These are phyloP conservation scores for Indri indri DNA, from an alignment of 2,113 vertebrate species.

Conservation along the genomic window DNA sequence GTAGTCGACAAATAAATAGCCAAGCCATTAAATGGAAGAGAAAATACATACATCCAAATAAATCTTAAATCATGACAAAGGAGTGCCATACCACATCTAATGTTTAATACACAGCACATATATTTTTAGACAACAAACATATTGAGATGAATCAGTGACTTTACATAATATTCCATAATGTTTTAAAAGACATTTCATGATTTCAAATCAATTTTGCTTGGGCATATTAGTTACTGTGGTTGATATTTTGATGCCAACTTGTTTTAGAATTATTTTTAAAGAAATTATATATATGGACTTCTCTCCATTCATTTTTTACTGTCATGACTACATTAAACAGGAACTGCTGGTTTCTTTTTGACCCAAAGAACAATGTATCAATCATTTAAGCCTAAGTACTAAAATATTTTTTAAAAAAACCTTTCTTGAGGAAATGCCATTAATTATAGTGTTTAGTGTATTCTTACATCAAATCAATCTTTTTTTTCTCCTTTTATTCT, in stretches of 20 bases:
- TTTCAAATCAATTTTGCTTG: slow-evolving; percentile 34
- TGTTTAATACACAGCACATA: slow-evolving; percentile 21
- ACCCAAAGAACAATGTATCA: slow-evolving; percentile 62
- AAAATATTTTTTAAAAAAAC: slow-evolving; percentile 58
- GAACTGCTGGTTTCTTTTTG: slow-evolving; percentile 60
- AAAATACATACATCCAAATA: slow-evolving; percentile 25
- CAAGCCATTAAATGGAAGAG: slow-evolving; percentile 49
- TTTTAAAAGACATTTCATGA: slow-evolving; percentile 35
- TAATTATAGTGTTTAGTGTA: neutral
- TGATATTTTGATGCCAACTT: slow-evolving; percentile 55
- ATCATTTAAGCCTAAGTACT: slow-evolving; percentile 64
- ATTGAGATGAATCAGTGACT: slow-evolving; percentile 29
- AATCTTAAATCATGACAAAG: slow-evolving; percentile 59
- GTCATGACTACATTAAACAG: slow-evolving; percentile 70
- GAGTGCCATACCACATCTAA: slow-evolving; percentile 5
- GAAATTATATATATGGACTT: slow-evolving; percentile 51
- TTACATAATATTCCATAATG: neutral
- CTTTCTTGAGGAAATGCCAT: slow-evolving; percentile 17
- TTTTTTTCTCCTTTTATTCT: neutral
- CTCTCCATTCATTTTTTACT: slow-evolving; percentile 79
- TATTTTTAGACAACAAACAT: slow-evolving; percentile 35
- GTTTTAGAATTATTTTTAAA: slow-evolving; percentile 65
- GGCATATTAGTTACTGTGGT: neutral
- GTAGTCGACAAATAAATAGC: slow-evolving; percentile 54
- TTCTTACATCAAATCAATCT: neutral